Evolutionary conservation across 2,888 invertebrate genomes (phyloP).

Genomic region (Andrena praecox): DNA sequence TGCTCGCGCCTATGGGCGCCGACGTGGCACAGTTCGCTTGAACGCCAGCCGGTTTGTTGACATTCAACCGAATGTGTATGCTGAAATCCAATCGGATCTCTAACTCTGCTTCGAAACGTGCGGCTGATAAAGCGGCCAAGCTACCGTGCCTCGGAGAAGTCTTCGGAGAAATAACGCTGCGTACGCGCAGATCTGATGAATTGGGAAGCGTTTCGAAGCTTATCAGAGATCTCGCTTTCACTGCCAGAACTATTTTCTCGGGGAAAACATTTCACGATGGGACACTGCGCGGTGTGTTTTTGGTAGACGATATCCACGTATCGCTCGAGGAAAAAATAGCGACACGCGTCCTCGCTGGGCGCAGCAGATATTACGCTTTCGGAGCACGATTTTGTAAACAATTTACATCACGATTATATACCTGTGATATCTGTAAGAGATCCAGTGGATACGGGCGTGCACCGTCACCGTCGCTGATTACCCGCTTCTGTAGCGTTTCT

Average conservation of each 20-base stretch:
- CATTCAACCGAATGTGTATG: too few species aligned
- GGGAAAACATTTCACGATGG: background rate
- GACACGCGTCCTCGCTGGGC: background rate
- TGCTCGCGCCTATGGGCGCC: conserved; percentile 12
- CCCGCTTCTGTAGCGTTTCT: conserved; percentile 36
- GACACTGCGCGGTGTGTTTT: background rate
- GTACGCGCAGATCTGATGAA: too few species aligned
- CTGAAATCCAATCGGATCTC: too few species aligned
- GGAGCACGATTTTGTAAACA: conserved; percentile 30
- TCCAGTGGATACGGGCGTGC: conserved; percentile 13
- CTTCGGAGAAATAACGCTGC: background rate
- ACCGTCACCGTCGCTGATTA: conserved; percentile 37
- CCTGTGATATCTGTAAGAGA: background rate
- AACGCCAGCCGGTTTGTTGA: too few species aligned
- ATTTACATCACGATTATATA: conserved; percentile 29
- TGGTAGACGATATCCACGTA: background rate
- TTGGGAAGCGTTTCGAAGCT: too few species aligned
- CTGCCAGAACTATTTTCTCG: background rate
- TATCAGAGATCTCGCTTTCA: background rate
- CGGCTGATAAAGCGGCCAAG: too few species aligned
- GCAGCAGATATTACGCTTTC: background rate
- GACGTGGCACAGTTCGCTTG: background rate
- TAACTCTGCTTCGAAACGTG: too few species aligned
- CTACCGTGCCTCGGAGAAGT: too few species aligned
- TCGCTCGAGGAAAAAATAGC: background rate